Percentiles rank a stretch among this genome's conserved stretches.
phyloP scores from a whole-genome alignment of 1,140 invertebrate species.

The Forficula auricularia region DNA sequence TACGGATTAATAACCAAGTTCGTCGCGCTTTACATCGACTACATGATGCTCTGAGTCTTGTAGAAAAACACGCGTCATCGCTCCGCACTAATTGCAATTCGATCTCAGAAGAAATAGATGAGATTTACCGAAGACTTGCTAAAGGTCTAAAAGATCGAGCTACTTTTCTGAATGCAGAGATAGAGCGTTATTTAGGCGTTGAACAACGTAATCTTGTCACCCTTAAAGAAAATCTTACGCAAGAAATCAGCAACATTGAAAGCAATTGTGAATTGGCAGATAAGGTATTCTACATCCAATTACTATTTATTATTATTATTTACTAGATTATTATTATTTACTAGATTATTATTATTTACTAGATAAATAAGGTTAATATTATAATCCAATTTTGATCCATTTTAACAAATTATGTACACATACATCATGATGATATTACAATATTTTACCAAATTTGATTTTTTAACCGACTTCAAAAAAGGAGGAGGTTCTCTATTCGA shows the following conservation, averaged over 20 bases:
- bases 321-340: no score
- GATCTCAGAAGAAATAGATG: slow-evolving; percentile 80
- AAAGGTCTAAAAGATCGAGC: slow-evolving; percentile 86
- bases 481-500: no score
- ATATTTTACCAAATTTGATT: no score
- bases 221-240: slow-evolving; percentile 81
- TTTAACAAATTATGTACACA: no score
- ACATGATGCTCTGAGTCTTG: slow-evolving; percentile 62
- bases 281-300: no score
- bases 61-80: slow-evolving; percentile 69
- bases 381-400: no score
- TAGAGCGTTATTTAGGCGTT: slow-evolving; percentile 68
- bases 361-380: no score
- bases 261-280: slow-evolving; percentile 94
- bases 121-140: slow-evolving; percentile 70
- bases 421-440: no score
- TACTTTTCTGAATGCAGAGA: slow-evolving; percentile 68
- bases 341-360: no score
- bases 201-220: slow-evolving; percentile 67
- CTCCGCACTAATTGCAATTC: slow-evolving; percentile 69
- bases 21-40: slow-evolving; percentile 67
- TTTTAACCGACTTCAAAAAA: no score
- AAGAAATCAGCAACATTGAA: slow-evolving; percentile 79
- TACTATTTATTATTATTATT: no score
- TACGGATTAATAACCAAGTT: slow-evolving; percentile 81